Conservation (phyloP, 2,113 vertebrate genomes). For the Tupaia tana region DNA sequence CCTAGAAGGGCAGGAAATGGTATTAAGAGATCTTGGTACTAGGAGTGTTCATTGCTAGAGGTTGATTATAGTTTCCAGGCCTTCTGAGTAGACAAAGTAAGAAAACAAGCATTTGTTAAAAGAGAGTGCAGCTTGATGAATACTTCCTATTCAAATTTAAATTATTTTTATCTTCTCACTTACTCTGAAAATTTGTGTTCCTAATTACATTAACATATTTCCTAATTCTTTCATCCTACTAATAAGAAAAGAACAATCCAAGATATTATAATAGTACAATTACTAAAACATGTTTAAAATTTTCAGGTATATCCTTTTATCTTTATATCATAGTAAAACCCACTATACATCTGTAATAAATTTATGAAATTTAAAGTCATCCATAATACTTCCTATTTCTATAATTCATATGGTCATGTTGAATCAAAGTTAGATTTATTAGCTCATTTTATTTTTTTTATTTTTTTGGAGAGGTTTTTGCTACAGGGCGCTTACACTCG, state of each 20-base stretch:
- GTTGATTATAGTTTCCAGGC: not conserved
- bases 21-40: not conserved
- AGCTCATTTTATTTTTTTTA: not conserved
- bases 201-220: not conserved
- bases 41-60: not conserved
- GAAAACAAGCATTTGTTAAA: not conserved
- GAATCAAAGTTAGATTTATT: not conserved
- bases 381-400: not conserved
- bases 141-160: not conserved
- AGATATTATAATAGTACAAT: not conserved
- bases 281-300: not conserved
- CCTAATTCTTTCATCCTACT: not conserved
- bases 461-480: not conserved
- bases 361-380: not conserved
- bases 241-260: not conserved
- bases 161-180: not conserved
- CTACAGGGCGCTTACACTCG: too few relatives aligned
- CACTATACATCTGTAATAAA: not conserved
- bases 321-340: not conserved
- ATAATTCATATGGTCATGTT: not conserved
- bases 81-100: not conserved
- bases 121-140: not conserved
- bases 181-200: not conserved
- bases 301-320: not conserved
- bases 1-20: not conserved